Evolutionary conservation across 2,888 invertebrate genomes (phyloP).

Genomic region (Alloplasta piceator): DNA sequence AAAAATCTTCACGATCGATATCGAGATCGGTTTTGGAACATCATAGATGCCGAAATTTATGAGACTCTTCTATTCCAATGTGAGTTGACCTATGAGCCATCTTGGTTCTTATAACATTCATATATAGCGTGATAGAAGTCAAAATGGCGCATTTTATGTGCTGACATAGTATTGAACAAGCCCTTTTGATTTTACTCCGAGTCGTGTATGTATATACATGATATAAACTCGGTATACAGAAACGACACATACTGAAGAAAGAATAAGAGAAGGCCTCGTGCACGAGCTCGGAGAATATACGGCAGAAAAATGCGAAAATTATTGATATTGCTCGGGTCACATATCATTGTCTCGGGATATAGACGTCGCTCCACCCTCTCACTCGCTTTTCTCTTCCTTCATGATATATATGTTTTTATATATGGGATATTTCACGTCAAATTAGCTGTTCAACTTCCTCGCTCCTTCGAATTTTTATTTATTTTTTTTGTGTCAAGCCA

Average conservation of each 20-base stretch:
- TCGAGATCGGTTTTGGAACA: slow-evolving; percentile 6
- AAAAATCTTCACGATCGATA: slow-evolving; percentile 50
- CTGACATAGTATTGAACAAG: too few relatives aligned
- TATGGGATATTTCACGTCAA: too few relatives aligned
- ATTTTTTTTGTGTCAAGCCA: too few relatives aligned
- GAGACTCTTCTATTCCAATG: background rate
- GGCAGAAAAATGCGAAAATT: slow-evolving; percentile 82
- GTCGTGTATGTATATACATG: slow-evolving; percentile 16
- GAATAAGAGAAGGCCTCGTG: slow-evolving; percentile 57
- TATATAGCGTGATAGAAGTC: too few relatives aligned
- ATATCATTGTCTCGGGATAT: slow-evolving; percentile 83
- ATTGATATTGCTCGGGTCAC: slow-evolving; percentile 83
- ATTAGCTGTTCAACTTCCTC: too few relatives aligned
- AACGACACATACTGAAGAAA: slow-evolving; percentile 19
- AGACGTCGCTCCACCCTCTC: slow-evolving; percentile 79
- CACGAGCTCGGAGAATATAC: slow-evolving; percentile 73
- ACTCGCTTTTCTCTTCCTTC: slow-evolving; percentile 63
- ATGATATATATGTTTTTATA: too few relatives aligned
- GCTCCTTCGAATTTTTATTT: too few relatives aligned
- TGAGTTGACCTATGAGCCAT: background rate
- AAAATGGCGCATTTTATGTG: too few relatives aligned
- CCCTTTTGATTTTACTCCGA: too few relatives aligned
- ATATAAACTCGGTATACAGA: slow-evolving; percentile 1
- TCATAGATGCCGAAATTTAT: slow-evolving; percentile 7
- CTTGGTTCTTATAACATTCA: too few relatives aligned